Evolutionary conservation across 2,797 vertebrate genomes (phyloP).

Genomic region (Ctenochaetus hawaiiensis): DNA sequence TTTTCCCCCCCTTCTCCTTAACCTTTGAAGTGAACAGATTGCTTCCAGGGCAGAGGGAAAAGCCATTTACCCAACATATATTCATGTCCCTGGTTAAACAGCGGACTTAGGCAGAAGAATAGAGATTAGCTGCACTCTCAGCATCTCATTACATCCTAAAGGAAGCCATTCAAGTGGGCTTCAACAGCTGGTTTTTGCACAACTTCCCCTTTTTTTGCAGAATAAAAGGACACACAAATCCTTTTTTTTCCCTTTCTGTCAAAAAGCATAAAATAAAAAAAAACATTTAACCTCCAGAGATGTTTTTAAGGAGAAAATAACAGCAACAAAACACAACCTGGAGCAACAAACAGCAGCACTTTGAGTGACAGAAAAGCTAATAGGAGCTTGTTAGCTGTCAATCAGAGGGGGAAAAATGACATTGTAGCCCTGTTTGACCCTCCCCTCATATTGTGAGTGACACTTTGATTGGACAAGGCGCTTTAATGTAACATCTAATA

Average conservation of each 20-base stretch:
- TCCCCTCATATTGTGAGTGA: constrained; percentile 63
- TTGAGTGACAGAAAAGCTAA: constrained; percentile 73
- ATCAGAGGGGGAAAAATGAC: constrained; percentile 56
- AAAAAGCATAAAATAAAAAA: constrained; percentile 23
- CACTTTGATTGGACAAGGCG: constrained; percentile 77
- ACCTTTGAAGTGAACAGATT: constrained; percentile 82
- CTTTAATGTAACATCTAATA: constrained; percentile 71
- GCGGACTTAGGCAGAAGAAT: constrained; percentile 73
- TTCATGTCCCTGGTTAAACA: constrained; percentile 80
- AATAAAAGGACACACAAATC: too few relatives aligned
- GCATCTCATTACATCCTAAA: constrained; percentile 83
- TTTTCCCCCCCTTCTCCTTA: neutral
- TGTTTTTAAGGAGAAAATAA: constrained; percentile 23
- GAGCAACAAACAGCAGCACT: constrained; percentile 41
- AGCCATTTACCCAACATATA: constrained; percentile 73
- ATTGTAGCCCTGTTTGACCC: constrained; percentile 54
- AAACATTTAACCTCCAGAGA: constrained; percentile 20
- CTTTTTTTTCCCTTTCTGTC: too few relatives aligned
- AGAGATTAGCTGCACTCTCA: constrained; percentile 78
- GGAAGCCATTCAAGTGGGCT: constrained; percentile 76
- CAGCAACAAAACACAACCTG: constrained; percentile 27
- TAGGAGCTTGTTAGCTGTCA: constrained; percentile 79
- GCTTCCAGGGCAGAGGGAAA: constrained; percentile 75
- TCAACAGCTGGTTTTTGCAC: constrained; percentile 63
- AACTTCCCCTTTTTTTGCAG: neutral